Percentiles rank a stretch among this genome's conserved stretches.
These are phyloP conservation scores for Scaptodrosophila latifasciaeformis DNA, from an alignment of 2,888 invertebrate species.

Conservation along the genomic window DNA sequence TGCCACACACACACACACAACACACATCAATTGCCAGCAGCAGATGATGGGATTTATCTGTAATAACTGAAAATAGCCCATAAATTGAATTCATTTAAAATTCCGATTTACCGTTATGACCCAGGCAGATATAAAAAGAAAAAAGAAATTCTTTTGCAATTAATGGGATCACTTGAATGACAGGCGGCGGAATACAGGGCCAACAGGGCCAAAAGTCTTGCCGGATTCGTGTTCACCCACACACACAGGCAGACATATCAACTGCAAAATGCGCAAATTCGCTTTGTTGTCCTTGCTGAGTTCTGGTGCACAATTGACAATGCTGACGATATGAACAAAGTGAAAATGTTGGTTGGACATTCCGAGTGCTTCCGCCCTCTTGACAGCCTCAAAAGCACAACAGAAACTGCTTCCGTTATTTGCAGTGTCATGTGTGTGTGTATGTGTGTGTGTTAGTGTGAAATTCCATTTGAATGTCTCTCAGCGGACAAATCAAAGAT, in stretches of 20 bases:
- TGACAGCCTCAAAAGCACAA: too few species aligned
- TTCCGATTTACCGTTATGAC: slow-evolving; percentile 1
- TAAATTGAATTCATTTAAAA: slow-evolving; percentile 1
- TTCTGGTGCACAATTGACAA: neutral
- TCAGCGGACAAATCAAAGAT: slow-evolving; percentile 67
- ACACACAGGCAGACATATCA: neutral
- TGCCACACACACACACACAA: too few species aligned
- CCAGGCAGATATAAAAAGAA: neutral
- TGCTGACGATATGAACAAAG: neutral
- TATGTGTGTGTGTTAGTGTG: slow-evolving; percentile 5
- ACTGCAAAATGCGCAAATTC: neutral
- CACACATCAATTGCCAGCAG: too few species aligned
- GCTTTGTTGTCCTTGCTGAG: neutral
- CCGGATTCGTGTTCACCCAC: neutral
- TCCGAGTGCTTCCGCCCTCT: too few species aligned
- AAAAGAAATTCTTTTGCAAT: slow-evolving; percentile 39
- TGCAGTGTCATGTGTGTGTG: slow-evolving; percentile 9
- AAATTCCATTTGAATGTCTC: slow-evolving; percentile 61
- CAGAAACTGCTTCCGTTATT: neutral
- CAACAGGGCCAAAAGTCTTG: neutral
- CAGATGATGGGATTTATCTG: too few species aligned
- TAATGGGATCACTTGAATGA: slow-evolving; percentile 41
- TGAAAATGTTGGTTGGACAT: neutral
- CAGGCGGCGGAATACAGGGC: too few species aligned
- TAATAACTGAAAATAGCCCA: neutral